Evolutionary conservation across 2,888 invertebrate genomes (phyloP).

Genomic region (Drosophila kambysellisi): DNA sequence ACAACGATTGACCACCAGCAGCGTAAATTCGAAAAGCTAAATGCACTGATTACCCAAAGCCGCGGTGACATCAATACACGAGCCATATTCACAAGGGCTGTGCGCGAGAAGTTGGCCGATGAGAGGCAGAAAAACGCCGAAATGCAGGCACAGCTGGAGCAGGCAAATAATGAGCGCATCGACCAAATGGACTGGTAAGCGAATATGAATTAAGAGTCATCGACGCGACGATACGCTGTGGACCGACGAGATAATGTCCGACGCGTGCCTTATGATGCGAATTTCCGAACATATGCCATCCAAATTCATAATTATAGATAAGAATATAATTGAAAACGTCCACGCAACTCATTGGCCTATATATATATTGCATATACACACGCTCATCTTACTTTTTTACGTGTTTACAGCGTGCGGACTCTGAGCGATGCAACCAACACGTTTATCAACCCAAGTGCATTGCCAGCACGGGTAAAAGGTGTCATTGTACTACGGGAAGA

Average conservation of each 20-base stretch:
- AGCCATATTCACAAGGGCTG: background rate
- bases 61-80: constrained; percentile 32
- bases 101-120: constrained; percentile 32
- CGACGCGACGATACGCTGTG: background rate
- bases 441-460: constrained; percentile 46
- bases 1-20: constrained; percentile 21
- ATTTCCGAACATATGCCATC: background rate
- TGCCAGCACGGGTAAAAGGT: constrained; percentile 61
- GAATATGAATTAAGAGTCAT: background rate
- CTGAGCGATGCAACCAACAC: constrained; percentile 58
- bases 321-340: background rate
- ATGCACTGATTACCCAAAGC: background rate
- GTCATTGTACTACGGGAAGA: constrained; percentile 23
- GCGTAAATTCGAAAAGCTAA: constrained; percentile 20
- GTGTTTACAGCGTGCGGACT: constrained; percentile 46
- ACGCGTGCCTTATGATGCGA: background rate
- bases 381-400: background rate
- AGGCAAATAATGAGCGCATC: constrained; percentile 22
- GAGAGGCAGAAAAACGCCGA: constrained; percentile 15
- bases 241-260: background rate
- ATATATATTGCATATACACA: background rate
- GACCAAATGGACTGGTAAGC: constrained; percentile 46
- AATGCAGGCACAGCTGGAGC: constrained; percentile 20
- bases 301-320: background rate
- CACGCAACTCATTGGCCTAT: background rate